A percentile compares a stretch with the other conserved stretches of the same genome.
phyloP scores from a whole-genome alignment of 2,113 vertebrate species.

The Amphiprion ocellaris region DNA sequence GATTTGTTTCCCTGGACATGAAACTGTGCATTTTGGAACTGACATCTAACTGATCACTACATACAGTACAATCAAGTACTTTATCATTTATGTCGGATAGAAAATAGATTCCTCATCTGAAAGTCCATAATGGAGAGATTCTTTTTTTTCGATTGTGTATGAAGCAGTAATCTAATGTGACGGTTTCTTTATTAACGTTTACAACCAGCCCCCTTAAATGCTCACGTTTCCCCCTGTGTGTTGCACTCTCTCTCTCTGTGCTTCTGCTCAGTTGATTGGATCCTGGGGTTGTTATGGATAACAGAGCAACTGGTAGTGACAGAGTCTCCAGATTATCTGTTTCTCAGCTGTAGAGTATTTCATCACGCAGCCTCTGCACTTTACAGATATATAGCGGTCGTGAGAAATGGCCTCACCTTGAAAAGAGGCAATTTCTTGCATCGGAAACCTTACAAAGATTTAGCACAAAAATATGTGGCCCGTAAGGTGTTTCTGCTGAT shows the following conservation, averaged over 20 bases:
- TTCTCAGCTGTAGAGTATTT: conserved; percentile 41
- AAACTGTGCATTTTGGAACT: too few species aligned
- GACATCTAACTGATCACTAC: too few species aligned
- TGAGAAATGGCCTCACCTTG: conserved; percentile 26
- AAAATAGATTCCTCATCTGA: neutral
- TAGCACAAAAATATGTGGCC: conserved; percentile 4
- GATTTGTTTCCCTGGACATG: too few species aligned
- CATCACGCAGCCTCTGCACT: conserved; percentile 42
- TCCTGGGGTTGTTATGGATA: conserved; percentile 62
- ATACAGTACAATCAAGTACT: too few species aligned
- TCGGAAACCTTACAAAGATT: conserved; percentile 24
- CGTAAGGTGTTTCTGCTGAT: conserved; percentile 37
- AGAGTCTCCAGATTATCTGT: conserved; percentile 46
- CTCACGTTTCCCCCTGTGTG: neutral
- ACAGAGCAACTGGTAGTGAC: conserved; percentile 48
- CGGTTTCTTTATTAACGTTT: neutral
- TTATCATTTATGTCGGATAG: too few species aligned
- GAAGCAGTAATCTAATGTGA: neutral
- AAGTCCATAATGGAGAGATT: neutral
- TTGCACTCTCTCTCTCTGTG: neutral
- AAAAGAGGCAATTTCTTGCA: conserved; percentile 60
- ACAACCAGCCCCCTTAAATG: neutral
- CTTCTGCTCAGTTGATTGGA: conserved; percentile 32
- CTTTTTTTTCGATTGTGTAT: neutral
- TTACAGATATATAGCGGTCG: conserved; percentile 16